Evolutionary conservation across 1,140 invertebrate genomes (phyloP).

Genomic region (Aphaenogaster floridana): DNA sequence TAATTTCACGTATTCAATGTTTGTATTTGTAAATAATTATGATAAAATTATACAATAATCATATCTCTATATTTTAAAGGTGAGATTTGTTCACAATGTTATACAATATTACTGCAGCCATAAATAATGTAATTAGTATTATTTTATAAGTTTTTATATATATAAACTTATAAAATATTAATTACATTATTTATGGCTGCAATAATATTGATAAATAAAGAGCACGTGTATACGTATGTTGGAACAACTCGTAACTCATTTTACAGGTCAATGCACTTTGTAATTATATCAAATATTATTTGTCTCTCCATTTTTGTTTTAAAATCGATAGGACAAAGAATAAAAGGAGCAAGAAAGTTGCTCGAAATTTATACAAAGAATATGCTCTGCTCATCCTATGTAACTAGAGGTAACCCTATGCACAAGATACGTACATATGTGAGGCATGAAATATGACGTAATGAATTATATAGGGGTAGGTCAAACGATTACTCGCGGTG

Average conservation of each 20-base stretch:
- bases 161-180: not conserved
- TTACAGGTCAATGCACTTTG: not conserved
- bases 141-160: not conserved
- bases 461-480: constrained; percentile 45
- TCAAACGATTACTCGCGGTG: constrained; percentile 50
- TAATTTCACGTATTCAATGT: constrained; percentile 3
- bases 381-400: not conserved
- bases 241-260: constrained; percentile 8
- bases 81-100: constrained; percentile 13
- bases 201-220: not conserved
- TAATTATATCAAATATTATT: constrained; percentile 22
- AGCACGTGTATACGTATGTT: not conserved
- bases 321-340: not conserved
- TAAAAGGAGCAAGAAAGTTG: not conserved
- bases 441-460: constrained; percentile 33
- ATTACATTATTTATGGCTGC: constrained; percentile 9
- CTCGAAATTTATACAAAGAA: constrained; percentile 17
- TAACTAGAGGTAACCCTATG: not conserved
- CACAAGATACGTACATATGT: constrained; percentile 32
- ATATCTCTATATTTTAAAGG: not conserved
- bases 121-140: constrained; percentile 28
- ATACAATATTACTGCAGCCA: not conserved
- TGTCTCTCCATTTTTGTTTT: not conserved
- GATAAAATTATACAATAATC: not conserved
- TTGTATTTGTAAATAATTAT: constrained; percentile 17